Percentiles rank a stretch among this genome's conserved stretches.
Conservation (phyloP, 2,797 vertebrate species). For the Hapalemur alaotrensis region DNA sequence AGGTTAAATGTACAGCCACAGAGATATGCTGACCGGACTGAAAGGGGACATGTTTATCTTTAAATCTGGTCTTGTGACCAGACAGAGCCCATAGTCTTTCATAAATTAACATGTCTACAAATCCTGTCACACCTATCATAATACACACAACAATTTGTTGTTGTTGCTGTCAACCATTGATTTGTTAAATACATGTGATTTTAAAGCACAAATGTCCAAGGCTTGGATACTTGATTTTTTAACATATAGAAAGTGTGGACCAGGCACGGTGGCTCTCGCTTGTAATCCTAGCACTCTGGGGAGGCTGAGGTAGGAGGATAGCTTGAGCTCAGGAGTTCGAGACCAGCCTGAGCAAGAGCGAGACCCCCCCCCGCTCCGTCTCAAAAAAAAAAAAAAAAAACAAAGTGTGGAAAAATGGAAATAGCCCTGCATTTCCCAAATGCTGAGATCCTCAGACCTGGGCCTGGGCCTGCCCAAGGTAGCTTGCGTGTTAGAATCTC, state of each 20-base stretch:
- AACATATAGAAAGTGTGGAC: background rate
- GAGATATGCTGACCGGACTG: background rate
- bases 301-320: no score
- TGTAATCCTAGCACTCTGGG: no score
- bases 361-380: no score
- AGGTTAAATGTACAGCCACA: background rate
- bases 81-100: background rate
- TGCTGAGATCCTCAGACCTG: background rate
- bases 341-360: no score
- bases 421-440: background rate
- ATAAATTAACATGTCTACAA: background rate
- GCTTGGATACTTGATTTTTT: constrained; percentile 6
- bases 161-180: background rate
- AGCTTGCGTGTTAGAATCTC: background rate
- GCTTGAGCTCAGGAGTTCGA: no score
- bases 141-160: background rate
- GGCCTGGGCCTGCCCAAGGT: background rate
- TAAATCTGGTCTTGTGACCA: background rate
- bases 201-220: background rate
- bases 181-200: background rate
- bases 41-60: background rate
- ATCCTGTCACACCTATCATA: background rate
- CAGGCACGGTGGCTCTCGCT: no score
- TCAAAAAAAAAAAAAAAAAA: no score
- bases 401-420: background rate